Evolutionary conservation across 2,113 vertebrate species (phyloP).

Genomic region (Toxotes jaculatrix): DNA sequence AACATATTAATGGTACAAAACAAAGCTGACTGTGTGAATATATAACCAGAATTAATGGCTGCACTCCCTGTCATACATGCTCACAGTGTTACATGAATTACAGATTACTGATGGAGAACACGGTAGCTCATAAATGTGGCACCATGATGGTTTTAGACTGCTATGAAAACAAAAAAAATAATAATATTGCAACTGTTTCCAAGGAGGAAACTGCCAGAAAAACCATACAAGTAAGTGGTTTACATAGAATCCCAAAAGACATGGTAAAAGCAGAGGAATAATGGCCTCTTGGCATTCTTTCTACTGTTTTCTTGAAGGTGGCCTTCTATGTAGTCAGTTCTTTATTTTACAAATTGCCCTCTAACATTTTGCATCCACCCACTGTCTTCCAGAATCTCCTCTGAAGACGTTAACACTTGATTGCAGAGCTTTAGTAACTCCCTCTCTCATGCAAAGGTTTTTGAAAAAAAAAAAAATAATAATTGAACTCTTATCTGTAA

Average conservation of each 20-base stretch:
- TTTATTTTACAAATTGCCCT: not conserved
- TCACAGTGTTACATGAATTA: constrained; percentile 48
- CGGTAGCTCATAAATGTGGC: constrained; percentile 27
- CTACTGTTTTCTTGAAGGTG: not conserved
- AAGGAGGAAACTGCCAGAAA: not conserved
- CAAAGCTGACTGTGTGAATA: constrained; percentile 48
- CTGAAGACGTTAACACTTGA: not conserved
- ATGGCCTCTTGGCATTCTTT: not conserved
- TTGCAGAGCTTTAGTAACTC: not conserved
- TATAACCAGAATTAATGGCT: constrained; percentile 52
- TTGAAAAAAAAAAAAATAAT: not conserved
- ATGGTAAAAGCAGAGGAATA: not conserved
- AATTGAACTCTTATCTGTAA: constrained; percentile 28
- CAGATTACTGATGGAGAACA: constrained; percentile 34
- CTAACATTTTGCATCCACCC: not conserved
- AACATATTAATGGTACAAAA: constrained; percentile 23
- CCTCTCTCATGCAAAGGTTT: not conserved
- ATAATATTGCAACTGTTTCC: not conserved
- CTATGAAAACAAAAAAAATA: not conserved
- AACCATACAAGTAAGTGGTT: not conserved
- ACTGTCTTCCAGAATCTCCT: not conserved
- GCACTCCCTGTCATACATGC: constrained; percentile 19
- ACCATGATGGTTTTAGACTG: not conserved
- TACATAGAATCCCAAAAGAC: not conserved
- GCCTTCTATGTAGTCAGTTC: not conserved